These are phyloP conservation scores for Coregonus suidteri DNA, from an alignment of 2,797 vertebrate species.

Conservation along the genomic window DNA sequence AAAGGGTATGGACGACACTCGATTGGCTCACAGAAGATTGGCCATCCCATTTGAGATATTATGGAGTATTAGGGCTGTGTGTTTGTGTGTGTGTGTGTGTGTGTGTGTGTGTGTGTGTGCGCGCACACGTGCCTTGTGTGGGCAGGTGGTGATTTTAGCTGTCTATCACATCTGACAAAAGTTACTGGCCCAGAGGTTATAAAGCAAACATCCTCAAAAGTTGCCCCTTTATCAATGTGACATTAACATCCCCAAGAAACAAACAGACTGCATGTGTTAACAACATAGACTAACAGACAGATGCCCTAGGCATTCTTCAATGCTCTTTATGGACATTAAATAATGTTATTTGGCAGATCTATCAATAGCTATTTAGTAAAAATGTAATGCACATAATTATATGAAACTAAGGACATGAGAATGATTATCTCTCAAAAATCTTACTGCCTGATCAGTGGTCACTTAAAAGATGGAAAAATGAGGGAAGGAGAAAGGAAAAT, in stretches of 20 bases:
- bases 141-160: conserved; percentile 32
- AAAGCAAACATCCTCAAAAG: conserved; percentile 48
- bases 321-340: background rate
- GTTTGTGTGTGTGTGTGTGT: conserved; percentile 26
- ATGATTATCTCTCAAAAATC: background rate
- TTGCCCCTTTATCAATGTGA: conserved; percentile 56
- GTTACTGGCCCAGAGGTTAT: conserved; percentile 5
- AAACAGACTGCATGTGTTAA: background rate
- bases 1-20: conserved; percentile 1
- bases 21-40: conserved; percentile 27
- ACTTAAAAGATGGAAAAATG: background rate
- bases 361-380: background rate
- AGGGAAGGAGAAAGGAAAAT: background rate
- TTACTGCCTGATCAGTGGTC: background rate
- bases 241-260: conserved; percentile 29
- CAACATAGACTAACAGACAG: background rate
- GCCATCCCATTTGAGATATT: conserved; percentile 50
- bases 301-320: background rate
- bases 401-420: background rate
- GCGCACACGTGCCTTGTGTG: conserved; percentile 27
- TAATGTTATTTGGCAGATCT: background rate
- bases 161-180: conserved; percentile 62
- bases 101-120: conserved; percentile 11
- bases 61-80: conserved; percentile 40
- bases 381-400: background rate